A percentile compares a stretch with the other conserved stretches of the same genome.
phyloP scores from a whole-genome alignment of 2,888 invertebrate genomes.

The Ornithoptera alexandrae region DNA sequence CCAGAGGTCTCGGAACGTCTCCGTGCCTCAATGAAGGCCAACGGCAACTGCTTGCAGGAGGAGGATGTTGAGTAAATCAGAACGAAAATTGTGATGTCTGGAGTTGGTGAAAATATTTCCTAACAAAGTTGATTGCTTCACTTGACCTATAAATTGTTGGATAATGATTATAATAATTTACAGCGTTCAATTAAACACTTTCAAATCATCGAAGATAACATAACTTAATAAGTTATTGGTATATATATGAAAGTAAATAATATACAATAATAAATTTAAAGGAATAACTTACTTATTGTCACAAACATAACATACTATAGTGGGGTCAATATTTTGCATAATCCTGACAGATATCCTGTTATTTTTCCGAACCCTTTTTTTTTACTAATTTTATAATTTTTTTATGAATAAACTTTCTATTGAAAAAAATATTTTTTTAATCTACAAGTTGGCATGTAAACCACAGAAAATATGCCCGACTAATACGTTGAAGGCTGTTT shows the following conservation, averaged over 20 bases:
- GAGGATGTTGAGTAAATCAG: slow-evolving; percentile 70
- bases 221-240: too few species aligned
- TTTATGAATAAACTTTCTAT: neutral
- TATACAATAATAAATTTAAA: too few species aligned
- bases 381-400: neutral
- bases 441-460: neutral
- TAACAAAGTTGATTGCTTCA: slow-evolving; percentile 9
- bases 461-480: neutral
- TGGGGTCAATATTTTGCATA: too few species aligned
- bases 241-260: too few species aligned
- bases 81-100: slow-evolving; percentile 1
- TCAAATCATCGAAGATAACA: too few species aligned
- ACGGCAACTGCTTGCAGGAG: slow-evolving; percentile 59
- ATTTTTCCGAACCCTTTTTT: too few species aligned
- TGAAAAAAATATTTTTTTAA: neutral
- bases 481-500: neutral
- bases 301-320: too few species aligned
- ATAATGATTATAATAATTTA: neutral
- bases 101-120: slow-evolving; percentile 4
- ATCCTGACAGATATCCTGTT: too few species aligned
- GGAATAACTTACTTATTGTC: too few species aligned
- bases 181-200: neutral
- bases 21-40: slow-evolving; percentile 65
- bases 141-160: slow-evolving; percentile 22
- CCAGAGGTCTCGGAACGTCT: slow-evolving; percentile 81